Evolutionary conservation across 2,797 vertebrate genomes (phyloP).

Genomic region (Lindbergichthys nudifrons): DNA sequence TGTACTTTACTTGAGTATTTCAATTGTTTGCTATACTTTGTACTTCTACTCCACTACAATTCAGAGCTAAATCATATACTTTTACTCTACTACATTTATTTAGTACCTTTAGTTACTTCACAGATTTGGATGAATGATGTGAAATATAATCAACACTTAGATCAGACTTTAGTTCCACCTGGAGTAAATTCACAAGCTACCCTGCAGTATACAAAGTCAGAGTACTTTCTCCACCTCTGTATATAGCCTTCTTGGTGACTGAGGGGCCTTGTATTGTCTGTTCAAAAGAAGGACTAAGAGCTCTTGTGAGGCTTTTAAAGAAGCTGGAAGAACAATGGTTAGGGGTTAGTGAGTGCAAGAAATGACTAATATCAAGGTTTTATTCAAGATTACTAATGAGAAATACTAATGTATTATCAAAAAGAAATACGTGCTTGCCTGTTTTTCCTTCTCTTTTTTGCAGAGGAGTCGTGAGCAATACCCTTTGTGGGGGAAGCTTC

Average conservation of each 20-base stretch:
- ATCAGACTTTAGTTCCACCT: no score
- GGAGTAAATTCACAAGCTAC: no score
- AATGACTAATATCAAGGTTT: conserved; percentile 31
- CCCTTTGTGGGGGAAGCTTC: no score
- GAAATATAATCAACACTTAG: no score
- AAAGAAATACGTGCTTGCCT: conserved; percentile 24
- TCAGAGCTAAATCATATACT: no score
- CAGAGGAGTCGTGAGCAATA: conserved; percentile 45
- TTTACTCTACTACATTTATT: no score
- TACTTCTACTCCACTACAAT: no score
- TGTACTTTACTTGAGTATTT: no score
- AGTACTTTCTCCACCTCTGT: conserved; percentile 26
- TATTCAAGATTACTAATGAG: conserved; percentile 25
- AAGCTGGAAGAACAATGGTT: conserved; percentile 46
- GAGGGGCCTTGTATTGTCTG: conserved; percentile 52
- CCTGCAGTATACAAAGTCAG: no score
- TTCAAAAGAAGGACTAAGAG: conserved; percentile 66
- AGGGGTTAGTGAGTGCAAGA: conserved; percentile 16
- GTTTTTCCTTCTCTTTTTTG: conserved; percentile 30
- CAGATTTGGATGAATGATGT: no score
- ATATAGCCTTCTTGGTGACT: conserved; percentile 54
- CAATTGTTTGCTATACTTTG: no score
- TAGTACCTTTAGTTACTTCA: no score
- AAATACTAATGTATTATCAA: conserved; percentile 38
- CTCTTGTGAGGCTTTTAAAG: conserved; percentile 61